Conservation (phyloP, 2,888 invertebrate species). For the Chalcosyrphus nemorum region DNA sequence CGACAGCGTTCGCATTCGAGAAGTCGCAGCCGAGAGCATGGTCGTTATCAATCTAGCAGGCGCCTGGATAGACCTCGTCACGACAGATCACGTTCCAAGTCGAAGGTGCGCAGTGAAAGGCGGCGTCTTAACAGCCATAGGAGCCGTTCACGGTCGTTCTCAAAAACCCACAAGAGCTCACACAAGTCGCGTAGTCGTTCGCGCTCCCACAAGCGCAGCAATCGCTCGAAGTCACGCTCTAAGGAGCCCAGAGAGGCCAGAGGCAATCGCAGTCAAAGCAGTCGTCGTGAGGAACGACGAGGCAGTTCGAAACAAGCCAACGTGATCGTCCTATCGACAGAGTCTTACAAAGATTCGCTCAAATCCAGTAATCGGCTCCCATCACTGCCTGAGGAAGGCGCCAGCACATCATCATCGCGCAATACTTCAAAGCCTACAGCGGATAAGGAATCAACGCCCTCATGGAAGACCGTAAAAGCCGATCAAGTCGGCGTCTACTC, state of each 20-base stretch:
- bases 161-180: conserved; percentile 11
- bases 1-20: conserved; percentile 46
- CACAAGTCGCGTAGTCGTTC: conserved; percentile 65
- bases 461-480: conserved; percentile 29
- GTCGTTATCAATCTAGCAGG: conserved; percentile 47
- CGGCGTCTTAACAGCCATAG: conserved; percentile 47
- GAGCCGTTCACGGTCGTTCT: conserved; percentile 59
- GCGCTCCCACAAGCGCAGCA: conserved; percentile 57
- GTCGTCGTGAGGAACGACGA: conserved; percentile 22
- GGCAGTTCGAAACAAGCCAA: conserved; percentile 40
- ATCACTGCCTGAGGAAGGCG: conserved; percentile 41
- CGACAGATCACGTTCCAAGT: conserved; percentile 53
- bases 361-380: conserved; percentile 26
- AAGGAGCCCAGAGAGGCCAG: neutral
- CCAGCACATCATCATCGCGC: conserved; percentile 50
- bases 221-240: conserved; percentile 55
- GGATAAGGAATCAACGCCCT: conserved; percentile 61
- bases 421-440: conserved; percentile 42
- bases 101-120: conserved; percentile 19
- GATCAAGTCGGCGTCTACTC: conserved; percentile 77
- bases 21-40: conserved; percentile 45
- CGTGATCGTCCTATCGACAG: conserved; percentile 63
- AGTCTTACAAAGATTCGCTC: conserved; percentile 60
- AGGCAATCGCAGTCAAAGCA: conserved; percentile 41
- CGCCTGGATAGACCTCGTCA: conserved; percentile 39